Evolutionary conservation across 1,140 invertebrate genomes (phyloP), one percentile per base, ranked within the genome.

Genomic region (Megalopta genalis): DNA sequence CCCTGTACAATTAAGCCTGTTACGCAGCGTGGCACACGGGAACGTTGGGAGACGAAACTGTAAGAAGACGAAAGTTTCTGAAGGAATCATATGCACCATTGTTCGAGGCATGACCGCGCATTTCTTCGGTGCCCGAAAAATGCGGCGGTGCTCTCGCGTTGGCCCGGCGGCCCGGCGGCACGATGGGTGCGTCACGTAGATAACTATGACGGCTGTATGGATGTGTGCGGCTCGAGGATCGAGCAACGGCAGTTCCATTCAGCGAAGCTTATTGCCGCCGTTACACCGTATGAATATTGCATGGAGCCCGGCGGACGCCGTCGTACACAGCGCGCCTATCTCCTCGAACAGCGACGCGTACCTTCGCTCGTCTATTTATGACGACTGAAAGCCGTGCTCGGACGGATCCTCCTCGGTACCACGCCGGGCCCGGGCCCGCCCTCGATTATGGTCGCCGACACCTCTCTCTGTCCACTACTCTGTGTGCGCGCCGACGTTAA

Each of bases 271-370:
- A 78, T 78, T 78, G 76, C 60, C 59, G 46, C 32, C 42, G 76
- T 72, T 78, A 78, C 76, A 72, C 21, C 60, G 69, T 65, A 78
- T 78, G 68, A 78, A 78, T 78, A 78, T 72, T 78, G 49, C 76
- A 78, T 78, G 76, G 16, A 32, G 71, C 1, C 57, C 16, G 54
- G 2, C 63, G 32, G 66, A 68, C 66, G 25, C 59, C 59, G 37
- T 71, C 59, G 59, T 32, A 54, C 23, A 42, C 37, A 5, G 18
- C 16, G 32, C 21, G 23, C 54, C 39, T 69, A 37, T 74, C 66
- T 39, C 32, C 23, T 52, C 39, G 42, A 70, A 25, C n/a, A 67
- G 57, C 66, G 39, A 9, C n/a, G 12, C n/a, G 42, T 60, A 42
- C 76, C 62, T 71, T 63, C 76, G 16, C 65, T 12, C n/a, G n/a